These are phyloP conservation scores for Caerostris extrusa DNA, from an alignment of 1,140 invertebrate species.

Conservation along the genomic window DNA sequence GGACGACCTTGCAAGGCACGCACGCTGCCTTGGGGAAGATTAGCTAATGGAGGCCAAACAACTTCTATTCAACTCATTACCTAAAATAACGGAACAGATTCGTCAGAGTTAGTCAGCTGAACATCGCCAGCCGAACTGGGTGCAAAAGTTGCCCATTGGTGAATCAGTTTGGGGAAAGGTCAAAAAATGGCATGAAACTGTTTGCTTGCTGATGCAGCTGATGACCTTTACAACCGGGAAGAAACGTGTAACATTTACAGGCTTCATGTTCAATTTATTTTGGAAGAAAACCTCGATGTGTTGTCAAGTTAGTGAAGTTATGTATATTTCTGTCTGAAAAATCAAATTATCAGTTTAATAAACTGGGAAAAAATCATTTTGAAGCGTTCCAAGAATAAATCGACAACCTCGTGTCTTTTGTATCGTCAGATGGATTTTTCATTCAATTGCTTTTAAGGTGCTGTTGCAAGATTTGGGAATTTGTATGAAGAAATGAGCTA, in stretches of 20 bases:
- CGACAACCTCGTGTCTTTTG: neutral
- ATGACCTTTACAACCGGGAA: constrained; percentile 60
- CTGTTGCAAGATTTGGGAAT: neutral
- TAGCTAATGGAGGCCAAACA: constrained; percentile 58
- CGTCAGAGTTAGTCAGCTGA: constrained; percentile 55
- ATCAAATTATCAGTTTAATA: neutral
- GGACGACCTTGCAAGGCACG: constrained; percentile 65
- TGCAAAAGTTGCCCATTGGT: neutral
- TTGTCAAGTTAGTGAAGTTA: neutral
- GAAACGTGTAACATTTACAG: constrained; percentile 46
- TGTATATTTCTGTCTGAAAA: neutral
- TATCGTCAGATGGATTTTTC: no score
- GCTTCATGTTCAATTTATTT: constrained; percentile 47
- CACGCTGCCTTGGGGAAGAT: constrained; percentile 47
- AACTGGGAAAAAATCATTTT: neutral
- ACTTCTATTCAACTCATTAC: constrained; percentile 70
- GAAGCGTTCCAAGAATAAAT: neutral
- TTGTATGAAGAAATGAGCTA: neutral
- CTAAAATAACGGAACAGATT: constrained; percentile 64
- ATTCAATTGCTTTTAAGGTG: neutral
- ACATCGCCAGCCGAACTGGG: constrained; percentile 39
- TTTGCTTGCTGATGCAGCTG: constrained; percentile 30
- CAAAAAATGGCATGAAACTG: constrained; percentile 47
- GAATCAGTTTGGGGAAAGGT: constrained; percentile 1
- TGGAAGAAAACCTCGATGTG: neutral